phyloP scores from a whole-genome alignment of 2,888 invertebrate genomes.

The Watsonalla binaria region DNA sequence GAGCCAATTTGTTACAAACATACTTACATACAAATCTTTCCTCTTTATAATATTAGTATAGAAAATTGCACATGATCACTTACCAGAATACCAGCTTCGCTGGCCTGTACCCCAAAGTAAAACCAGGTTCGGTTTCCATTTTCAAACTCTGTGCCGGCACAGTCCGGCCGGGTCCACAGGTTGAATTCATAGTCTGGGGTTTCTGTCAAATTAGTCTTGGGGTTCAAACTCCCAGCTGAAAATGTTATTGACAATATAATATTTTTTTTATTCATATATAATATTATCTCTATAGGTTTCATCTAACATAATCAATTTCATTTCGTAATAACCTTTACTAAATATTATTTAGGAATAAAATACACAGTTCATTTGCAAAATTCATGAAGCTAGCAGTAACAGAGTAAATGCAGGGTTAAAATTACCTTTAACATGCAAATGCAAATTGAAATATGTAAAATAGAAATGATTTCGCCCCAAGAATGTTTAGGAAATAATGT shows the following conservation, averaged over 20 bases:
- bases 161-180: slow-evolving; percentile 94
- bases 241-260: slow-evolving; percentile 4
- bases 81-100: slow-evolving; percentile 76
- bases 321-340: too few relatives aligned
- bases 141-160: slow-evolving; percentile 91
- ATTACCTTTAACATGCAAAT: background rate
- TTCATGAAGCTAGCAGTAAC: too few relatives aligned
- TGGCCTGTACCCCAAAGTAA: slow-evolving; percentile 87
- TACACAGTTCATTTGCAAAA: too few relatives aligned
- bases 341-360: too few relatives aligned
- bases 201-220: slow-evolving; percentile 65
- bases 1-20: too few relatives aligned
- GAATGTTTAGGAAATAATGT: too few relatives aligned
- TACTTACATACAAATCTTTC: too few relatives aligned
- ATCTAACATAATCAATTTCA: too few relatives aligned
- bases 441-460: background rate
- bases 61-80: slow-evolving; percentile 31
- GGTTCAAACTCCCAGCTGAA: slow-evolving; percentile 54
- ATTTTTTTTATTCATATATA: slow-evolving; percentile 11
- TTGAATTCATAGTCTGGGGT: slow-evolving; percentile 89
- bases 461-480: too few relatives aligned
- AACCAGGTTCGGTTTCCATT: slow-evolving; percentile 96
- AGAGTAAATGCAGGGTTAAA: background rate
- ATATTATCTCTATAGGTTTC: slow-evolving; percentile 5
- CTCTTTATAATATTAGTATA: too few relatives aligned